Base-by-base conservation (phyloP, 2,797 vertebrate genomes). In the Malurus leucopterus region DNA sequence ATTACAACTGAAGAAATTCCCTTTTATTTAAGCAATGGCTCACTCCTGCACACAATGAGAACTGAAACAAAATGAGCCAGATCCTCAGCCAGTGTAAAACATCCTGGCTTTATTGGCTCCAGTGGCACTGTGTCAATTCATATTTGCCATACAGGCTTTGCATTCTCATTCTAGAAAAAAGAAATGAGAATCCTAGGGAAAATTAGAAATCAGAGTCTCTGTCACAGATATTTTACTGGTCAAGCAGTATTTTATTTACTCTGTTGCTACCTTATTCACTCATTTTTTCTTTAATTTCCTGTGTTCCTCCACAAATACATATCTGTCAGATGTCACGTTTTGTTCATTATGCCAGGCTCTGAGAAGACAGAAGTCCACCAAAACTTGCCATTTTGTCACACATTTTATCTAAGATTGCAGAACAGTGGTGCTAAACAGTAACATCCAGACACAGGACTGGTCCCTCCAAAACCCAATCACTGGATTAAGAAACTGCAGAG, bases 181-280 rank as follows among this genome's bases (percentile, higher is more conserved):
- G 51, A 91, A 92, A 71, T 77, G 18, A 75, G 86, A 96, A 74
- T 91, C 81, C 83, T 81, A 86, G 49, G 30, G 73, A 91, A 86
- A 94, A 90, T 75, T 4, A 74, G 55, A 92, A 95, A 95, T 41
- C 85, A 61, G 74, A 84, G 65, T 68, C 44, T 65, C 70, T 65
- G 77, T 40, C 93, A 93, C 65, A 86, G 62, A 75, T 40, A 49
- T 88, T 94, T 95, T 62, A 58, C 63, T 68, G 49, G 27, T 73
- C 67, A 88, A 43, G 4, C 30, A 63, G 40, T 50, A 73, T 27
- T 73, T 75, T 3, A 0, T 59, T 70, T 68, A 47, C 13, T 54
- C n/a, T 77, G 15, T 61, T 77, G n/a, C 17, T 81, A 15, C n/a
- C 54, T 61, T 30, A 58, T n/a, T 83, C 21, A 15, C 26, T 64